Base-by-base conservation (phyloP, 2,888 invertebrate species). In the Doris montereyensis region DNA sequence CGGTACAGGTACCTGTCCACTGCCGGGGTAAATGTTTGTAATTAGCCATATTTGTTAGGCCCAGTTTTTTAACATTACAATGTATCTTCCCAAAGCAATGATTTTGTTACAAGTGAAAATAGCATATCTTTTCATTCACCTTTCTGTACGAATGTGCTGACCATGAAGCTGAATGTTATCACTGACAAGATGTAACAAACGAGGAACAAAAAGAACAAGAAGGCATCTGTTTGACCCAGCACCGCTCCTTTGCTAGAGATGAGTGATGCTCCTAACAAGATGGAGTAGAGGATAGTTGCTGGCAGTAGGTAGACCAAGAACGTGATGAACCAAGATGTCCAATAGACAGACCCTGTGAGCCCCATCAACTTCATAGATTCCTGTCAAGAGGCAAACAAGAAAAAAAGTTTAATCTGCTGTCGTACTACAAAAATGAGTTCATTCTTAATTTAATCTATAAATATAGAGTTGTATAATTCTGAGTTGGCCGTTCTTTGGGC, bases 361-460 rank as follows among this genome's bases (percentile, higher is more conserved):
- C 97, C 97, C 95, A 96, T 96, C 91, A 97, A 95, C 92, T 96
- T 96, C 95, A 97, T 95, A 0, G 96, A 94, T 93, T 97, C 97
- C 95, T 96, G 91, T 35, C 74, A 77, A 60, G n/a, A 34, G 52
- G 32, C 80, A 77, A 1, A 73, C 65, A 65, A 34, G n/a, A 74
- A 32, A 52, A 17, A 13, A 1, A n/a, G n/a, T n/a, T n/a, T n/a
- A n/a, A n/a, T n/a, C n/a, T n/a, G n/a, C n/a, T n/a, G n/a, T n/a
- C n/a, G n/a, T n/a, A n/a, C n/a, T n/a, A n/a, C n/a, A n/a, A n/a
- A n/a, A n/a, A n/a, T n/a, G n/a, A n/a, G n/a, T n/a, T n/a, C n/a
- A n/a, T n/a, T n/a, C n/a, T n/a, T n/a, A n/a, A n/a, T n/a, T n/a
- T n/a, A n/a, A n/a, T n/a, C n/a, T n/a, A n/a, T n/a, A n/a, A n/a